A percentile compares a stretch with the other conserved stretches of the same genome.
Conservation (phyloP, 2,888 invertebrate genomes). For the Sepioteuthis lessoniana region DNA sequence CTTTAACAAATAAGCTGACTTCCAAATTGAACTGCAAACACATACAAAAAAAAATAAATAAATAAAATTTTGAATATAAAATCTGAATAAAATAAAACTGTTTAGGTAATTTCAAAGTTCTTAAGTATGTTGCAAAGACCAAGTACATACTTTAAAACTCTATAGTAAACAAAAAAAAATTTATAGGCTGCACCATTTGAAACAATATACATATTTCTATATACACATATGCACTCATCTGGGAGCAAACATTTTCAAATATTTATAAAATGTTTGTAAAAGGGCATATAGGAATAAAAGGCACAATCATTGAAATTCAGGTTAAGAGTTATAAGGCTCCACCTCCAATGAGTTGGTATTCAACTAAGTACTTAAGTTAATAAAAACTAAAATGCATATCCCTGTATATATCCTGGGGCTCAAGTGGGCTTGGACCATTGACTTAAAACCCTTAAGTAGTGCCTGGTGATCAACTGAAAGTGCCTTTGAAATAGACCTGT, state of each 20-base stretch:
- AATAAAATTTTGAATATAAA: too few species aligned
- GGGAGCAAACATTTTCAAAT: background rate
- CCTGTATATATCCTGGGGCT: background rate
- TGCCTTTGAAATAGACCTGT: background rate
- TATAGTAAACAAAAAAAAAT: background rate
- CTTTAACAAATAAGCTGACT: too few species aligned
- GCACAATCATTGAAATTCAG: background rate
- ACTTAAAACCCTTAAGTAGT: background rate
- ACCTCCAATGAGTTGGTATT: background rate
- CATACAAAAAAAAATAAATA: too few species aligned
- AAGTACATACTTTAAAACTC: background rate
- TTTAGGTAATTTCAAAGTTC: too few species aligned
- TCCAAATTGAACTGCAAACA: too few species aligned
- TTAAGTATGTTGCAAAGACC: background rate
- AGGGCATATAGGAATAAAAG: background rate
- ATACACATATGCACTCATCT: background rate
- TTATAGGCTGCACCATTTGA: background rate
- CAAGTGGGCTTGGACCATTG: background rate
- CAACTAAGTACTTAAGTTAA: background rate
- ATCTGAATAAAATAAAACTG: too few species aligned
- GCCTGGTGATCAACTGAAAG: background rate
- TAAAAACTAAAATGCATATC: background rate
- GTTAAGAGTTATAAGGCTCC: constrained; percentile 18
- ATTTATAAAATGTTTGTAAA: background rate
- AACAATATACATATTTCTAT: background rate